These are phyloP conservation scores for Pasiphila rectangulata DNA, from an alignment of 2,888 invertebrate species.

Conservation along the genomic window DNA sequence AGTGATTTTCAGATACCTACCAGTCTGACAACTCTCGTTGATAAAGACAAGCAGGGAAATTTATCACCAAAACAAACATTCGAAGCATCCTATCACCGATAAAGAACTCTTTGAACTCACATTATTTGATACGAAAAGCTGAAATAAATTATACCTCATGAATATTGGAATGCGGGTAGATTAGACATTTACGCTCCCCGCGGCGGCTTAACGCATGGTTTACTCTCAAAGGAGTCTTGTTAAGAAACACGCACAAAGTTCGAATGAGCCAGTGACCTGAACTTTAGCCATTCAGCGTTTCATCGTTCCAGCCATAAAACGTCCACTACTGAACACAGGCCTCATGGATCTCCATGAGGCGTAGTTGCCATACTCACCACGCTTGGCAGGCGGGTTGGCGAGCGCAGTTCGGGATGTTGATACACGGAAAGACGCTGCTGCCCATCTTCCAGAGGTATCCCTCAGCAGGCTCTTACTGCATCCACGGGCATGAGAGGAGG, in stretches of 20 bases:
- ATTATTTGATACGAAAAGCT: slow-evolving; percentile 31
- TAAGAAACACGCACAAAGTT: slow-evolving; percentile 50
- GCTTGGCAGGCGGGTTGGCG: too few relatives aligned
- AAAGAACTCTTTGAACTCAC: slow-evolving; percentile 33
- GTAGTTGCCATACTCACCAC: too few relatives aligned
- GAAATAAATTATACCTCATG: slow-evolving; percentile 34
- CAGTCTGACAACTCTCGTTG: neutral
- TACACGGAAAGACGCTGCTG: too few relatives aligned
- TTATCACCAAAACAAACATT: slow-evolving; percentile 5
- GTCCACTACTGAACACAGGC: too few relatives aligned
- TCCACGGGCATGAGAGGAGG: too few relatives aligned
- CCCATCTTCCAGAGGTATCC: too few relatives aligned
- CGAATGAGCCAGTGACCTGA: slow-evolving; percentile 51
- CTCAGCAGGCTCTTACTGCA: too few relatives aligned
- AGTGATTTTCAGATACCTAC: too few relatives aligned
- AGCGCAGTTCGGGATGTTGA: too few relatives aligned
- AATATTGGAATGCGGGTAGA: slow-evolving; percentile 35
- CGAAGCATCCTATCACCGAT: slow-evolving; percentile 24
- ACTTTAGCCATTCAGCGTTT: slow-evolving; percentile 3
- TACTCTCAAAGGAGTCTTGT: slow-evolving; percentile 49
- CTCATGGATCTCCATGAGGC: too few relatives aligned
- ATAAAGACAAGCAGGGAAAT: neutral
- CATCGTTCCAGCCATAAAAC: too few relatives aligned
- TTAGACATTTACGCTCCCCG: slow-evolving; percentile 49
- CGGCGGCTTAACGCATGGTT: slow-evolving; percentile 51